A percentile compares a stretch with the other conserved stretches of the same genome.
Evolutionary conservation across 2,797 vertebrate genomes (phyloP).

Genomic region (Siniperca obscura): DNA sequence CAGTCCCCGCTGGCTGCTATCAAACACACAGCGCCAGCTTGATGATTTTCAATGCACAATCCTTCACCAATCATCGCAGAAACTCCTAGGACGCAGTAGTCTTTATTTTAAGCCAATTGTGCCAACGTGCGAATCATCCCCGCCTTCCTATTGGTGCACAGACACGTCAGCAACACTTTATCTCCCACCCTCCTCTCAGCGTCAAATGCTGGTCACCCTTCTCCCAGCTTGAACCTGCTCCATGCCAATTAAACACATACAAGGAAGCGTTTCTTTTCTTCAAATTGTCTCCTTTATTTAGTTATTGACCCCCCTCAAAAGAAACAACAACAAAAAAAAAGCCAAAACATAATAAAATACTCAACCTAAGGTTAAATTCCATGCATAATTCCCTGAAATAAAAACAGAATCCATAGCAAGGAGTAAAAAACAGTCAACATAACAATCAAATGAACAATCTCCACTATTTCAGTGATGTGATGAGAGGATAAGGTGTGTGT

Average conservation of each 20-base stretch:
- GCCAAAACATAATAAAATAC: conserved; percentile 67
- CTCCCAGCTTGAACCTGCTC: conserved; percentile 17
- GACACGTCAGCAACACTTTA: conserved; percentile 55
- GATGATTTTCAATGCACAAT: conserved; percentile 42
- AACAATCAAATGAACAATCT: conserved; percentile 63
- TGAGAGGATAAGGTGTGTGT: conserved; percentile 31
- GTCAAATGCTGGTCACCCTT: conserved; percentile 30
- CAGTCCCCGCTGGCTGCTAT: conserved; percentile 29
- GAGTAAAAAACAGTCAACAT: conserved; percentile 71
- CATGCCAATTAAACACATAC: conserved; percentile 20
- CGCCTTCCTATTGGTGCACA: conserved; percentile 71
- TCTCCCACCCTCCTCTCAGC: conserved; percentile 34
- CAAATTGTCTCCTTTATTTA: conserved; percentile 79
- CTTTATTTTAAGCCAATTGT: conserved; percentile 73
- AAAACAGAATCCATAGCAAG: conserved; percentile 69
- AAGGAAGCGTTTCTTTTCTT: conserved; percentile 51
- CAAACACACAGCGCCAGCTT: conserved; percentile 34
- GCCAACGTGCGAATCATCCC: conserved; percentile 48
- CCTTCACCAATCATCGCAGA: conserved; percentile 60
- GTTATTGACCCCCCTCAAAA: conserved; percentile 53
- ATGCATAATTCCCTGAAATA: conserved; percentile 81
- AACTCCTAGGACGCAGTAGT: conserved; percentile 41
- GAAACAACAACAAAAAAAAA: conserved; percentile 5
- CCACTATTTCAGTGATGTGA: conserved; percentile 56
- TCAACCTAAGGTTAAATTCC: conserved; percentile 70